A percentile compares a stretch with the other conserved stretches of the same genome.
phyloP scores from a whole-genome alignment of 1,140 invertebrate species.

The Caerostris darwini region DNA sequence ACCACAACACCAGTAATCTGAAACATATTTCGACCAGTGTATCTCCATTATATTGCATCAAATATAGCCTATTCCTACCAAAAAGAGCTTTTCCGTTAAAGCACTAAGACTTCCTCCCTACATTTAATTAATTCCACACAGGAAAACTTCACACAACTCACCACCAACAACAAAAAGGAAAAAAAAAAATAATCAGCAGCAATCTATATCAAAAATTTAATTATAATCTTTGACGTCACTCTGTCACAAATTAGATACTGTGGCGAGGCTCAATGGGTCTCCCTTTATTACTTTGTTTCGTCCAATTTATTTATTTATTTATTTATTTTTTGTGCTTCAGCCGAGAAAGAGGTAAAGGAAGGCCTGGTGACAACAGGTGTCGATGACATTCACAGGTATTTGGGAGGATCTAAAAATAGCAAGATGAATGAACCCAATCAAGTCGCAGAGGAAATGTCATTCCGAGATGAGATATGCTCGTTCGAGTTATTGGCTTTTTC shows the following conservation, averaged over 20 bases:
- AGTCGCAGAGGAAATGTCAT: slow-evolving; percentile 52
- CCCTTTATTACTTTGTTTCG: slow-evolving; percentile 17
- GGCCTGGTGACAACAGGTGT: slow-evolving; percentile 53
- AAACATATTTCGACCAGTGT: too few species aligned
- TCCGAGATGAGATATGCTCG: slow-evolving; percentile 35
- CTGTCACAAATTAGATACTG: background rate
- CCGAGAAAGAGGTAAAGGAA: too few species aligned
- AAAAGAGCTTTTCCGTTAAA: too few species aligned
- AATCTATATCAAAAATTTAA: too few species aligned
- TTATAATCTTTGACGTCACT: slow-evolving; percentile 29
- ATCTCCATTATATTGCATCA: too few species aligned
- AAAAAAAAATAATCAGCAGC: too few species aligned
- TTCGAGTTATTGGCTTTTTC: slow-evolving; percentile 62
- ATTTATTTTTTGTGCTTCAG: background rate
- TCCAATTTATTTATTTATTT: slow-evolving; percentile 14
- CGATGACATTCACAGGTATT: slow-evolving; percentile 50
- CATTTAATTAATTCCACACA: background rate
- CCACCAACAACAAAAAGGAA: background rate
- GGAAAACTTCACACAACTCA: background rate
- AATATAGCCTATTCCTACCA: too few species aligned
- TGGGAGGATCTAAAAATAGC: slow-evolving; percentile 61
- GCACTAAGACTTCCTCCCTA: background rate
- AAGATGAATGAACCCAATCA: slow-evolving; percentile 70
- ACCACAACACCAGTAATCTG: too few species aligned
- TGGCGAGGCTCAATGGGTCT: background rate